phyloP scores from a whole-genome alignment of 2,888 invertebrate species.

The Pyrocoelia pectoralis region DNA sequence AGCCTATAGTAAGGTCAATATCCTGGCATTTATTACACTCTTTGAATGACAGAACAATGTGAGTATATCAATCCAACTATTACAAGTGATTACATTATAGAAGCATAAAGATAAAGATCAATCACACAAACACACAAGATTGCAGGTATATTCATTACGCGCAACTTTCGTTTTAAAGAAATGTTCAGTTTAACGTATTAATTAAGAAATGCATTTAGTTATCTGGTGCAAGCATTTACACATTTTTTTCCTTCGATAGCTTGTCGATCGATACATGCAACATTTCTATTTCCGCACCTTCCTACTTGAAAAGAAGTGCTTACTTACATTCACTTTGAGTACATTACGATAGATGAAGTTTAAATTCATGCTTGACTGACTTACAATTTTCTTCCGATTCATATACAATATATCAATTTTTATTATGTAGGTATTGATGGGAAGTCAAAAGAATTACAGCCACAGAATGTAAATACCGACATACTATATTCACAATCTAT shows the following conservation, averaged over 20 bases:
- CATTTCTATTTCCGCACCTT: slow-evolving; percentile 1
- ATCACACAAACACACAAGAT: neutral
- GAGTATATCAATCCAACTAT: slow-evolving; percentile 14
- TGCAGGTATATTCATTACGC: neutral
- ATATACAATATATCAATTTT: too few relatives aligned
- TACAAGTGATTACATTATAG: slow-evolving; percentile 5
- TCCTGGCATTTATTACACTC: slow-evolving; percentile 14
- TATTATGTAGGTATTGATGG: too few relatives aligned
- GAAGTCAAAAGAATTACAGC: too few relatives aligned
- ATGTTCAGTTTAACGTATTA: neutral
- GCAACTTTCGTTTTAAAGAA: neutral
- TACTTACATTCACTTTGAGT: neutral
- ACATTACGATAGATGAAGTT: too few relatives aligned
- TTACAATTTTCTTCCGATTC: too few relatives aligned
- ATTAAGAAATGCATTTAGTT: neutral
- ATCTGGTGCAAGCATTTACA: neutral
- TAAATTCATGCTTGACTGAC: too few relatives aligned
- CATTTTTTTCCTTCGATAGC: neutral
- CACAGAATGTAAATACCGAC: too few relatives aligned
- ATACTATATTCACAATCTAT: too few relatives aligned
- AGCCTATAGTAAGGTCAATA: slow-evolving; percentile 24
- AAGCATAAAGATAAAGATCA: neutral
- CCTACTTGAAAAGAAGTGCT: neutral
- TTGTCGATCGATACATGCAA: neutral
- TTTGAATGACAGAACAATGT: slow-evolving; percentile 23